Evolutionary conservation across 2,797 vertebrate species (phyloP).

Genomic region (Rhinichthys osculus): DNA sequence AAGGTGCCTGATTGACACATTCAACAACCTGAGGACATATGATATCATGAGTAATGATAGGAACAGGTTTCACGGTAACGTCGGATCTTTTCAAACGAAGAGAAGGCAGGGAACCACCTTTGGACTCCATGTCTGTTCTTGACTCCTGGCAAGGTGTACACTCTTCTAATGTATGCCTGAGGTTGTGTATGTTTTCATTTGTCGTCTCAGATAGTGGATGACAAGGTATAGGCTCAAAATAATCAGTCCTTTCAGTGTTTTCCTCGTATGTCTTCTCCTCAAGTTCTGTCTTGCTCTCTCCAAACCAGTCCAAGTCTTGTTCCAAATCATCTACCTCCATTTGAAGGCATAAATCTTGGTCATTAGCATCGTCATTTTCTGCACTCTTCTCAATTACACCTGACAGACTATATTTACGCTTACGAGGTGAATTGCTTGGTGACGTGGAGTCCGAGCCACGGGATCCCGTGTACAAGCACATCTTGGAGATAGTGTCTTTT

Average conservation of each 20-base stretch:
- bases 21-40: conserved; percentile 72
- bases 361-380: conserved; percentile 62
- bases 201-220: conserved; percentile 61
- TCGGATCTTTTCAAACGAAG: background rate
- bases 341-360: conserved; percentile 3
- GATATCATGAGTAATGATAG: conserved; percentile 67
- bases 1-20: conserved; percentile 64
- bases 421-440: conserved; percentile 66
- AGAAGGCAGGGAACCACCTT: background rate
- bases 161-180: conserved; percentile 38
- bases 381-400: conserved; percentile 73
- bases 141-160: conserved; percentile 42
- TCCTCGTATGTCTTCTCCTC: background rate
- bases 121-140: conserved; percentile 43
- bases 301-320: conserved; percentile 30
- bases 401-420: conserved; percentile 70
- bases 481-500: conserved; percentile 86
- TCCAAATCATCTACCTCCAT: conserved; percentile 26
- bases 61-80: conserved; percentile 26
- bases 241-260: background rate
- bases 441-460: conserved; percentile 71
- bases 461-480: conserved; percentile 87
- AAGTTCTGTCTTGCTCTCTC: background rate
- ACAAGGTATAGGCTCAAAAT: conserved; percentile 29
- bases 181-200: conserved; percentile 18